phyloP scores from a whole-genome alignment of 2,113 vertebrate genomes.

The Dipodomys spectabilis region DNA sequence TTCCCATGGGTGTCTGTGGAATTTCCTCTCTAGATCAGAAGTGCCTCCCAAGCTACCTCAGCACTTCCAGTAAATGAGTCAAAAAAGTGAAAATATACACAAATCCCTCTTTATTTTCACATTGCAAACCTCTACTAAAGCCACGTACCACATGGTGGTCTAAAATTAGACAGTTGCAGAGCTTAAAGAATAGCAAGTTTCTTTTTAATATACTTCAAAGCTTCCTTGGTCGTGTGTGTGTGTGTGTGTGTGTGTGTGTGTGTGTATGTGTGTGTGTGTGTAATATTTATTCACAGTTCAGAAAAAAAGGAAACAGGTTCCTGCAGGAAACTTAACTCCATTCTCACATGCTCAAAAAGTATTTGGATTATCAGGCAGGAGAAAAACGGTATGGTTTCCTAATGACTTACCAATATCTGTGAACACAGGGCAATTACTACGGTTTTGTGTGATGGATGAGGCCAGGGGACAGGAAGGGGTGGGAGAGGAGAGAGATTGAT shows the following conservation, averaged over 20 bases:
- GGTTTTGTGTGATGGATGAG: neutral
- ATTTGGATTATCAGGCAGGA: neutral
- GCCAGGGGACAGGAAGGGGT: fast-evolving
- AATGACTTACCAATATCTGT: neutral
- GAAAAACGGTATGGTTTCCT: neutral
- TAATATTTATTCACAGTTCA: conserved; percentile 46
- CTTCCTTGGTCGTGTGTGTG: neutral
- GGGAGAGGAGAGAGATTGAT: neutral
- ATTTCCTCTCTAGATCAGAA: conserved; percentile 52
- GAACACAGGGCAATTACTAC: neutral
- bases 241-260: no score
- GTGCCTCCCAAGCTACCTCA: conserved; percentile 21
- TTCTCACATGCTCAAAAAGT: neutral
- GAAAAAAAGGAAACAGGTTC: conserved; percentile 30
- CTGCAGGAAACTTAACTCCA: conserved; percentile 19
- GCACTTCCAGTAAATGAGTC: conserved; percentile 49
- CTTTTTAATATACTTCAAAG: conserved; percentile 54
- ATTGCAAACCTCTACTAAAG: conserved; percentile 67
- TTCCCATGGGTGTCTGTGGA: neutral
- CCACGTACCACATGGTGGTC: conserved; percentile 48
- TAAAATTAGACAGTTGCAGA: conserved; percentile 61
- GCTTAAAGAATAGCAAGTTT: conserved; percentile 61
- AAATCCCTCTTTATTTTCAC: conserved; percentile 61
- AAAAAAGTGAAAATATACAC: conserved; percentile 60
- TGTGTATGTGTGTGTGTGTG: no score